Evolutionary conservation across 2,113 vertebrate species (phyloP), one percentile per base, ranked within the genome.

Genomic region (Emberiza fucata): DNA sequence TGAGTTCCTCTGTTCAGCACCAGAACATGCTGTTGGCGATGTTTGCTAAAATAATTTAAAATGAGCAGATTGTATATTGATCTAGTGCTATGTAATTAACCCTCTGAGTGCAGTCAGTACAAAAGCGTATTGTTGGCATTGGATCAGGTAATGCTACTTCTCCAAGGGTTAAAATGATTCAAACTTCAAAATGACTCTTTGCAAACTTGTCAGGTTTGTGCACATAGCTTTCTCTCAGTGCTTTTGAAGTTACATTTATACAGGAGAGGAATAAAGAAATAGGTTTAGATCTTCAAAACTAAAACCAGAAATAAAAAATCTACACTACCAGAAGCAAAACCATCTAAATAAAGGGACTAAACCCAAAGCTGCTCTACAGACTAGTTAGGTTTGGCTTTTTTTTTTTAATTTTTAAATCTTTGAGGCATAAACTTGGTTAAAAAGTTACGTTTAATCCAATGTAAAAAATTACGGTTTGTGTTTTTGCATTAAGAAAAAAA

Each of bases 371-470:
- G 31, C 60, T 93, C 75, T 96, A 56, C 63, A 70, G 19, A 56
- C 86, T 44, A 94, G 91, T 53, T 45, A 90, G 11, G 18, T 24
- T 37, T 84, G 40, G 71, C 12, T 47, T 60, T 61, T 73, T 21
- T 64, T 44, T 40, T 57, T 59, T 37, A 18, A 53, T 81, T 77
- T 70, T 69, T 95, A 79, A 92, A 42, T 78, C 72, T 96, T 75
- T 68, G 88, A 96, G 81, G 95, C 94, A 86, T 96, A 92, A 95
- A 97, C 60, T 95, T 76, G 76, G 78, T 97, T 92, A 95, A 96
- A 97, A 97, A 97, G 96, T 86, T 95, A 72, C 13, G 31, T 97
- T 97, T 95, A 97, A 97, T 95, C 83, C 95, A 88, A 95, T 80
- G 56, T 96, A 92, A 97, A 97, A 92, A 97, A 97, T 86, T 65